Evolutionary conservation across 2,797 vertebrate species (phyloP).

Genomic region (Momotus momota): DNA sequence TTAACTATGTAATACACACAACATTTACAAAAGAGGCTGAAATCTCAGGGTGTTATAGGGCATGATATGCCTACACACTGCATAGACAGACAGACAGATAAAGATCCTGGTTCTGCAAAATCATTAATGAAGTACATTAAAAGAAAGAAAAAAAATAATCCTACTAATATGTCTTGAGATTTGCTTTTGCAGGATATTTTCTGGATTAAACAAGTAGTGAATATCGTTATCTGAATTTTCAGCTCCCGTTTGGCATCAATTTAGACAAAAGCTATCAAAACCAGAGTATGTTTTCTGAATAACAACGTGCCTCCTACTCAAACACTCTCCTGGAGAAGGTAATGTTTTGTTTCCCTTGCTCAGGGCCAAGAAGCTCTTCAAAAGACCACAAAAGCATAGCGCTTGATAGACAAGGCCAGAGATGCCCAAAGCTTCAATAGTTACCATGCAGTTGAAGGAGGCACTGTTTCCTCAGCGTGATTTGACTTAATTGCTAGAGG

Average conservation of each 20-base stretch:
- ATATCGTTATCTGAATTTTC: background rate
- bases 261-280: background rate
- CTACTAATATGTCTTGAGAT: background rate
- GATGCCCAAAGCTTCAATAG: background rate
- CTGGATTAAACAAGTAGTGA: background rate
- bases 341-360: background rate
- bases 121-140: background rate
- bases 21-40: background rate
- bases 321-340: background rate
- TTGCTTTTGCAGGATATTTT: background rate
- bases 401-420: background rate
- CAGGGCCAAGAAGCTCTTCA: background rate
- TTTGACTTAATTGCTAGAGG: background rate
- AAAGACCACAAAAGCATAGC: background rate
- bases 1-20: background rate
- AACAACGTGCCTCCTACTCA: background rate
- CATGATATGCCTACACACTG: background rate
- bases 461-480: background rate
- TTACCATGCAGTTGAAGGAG: background rate
- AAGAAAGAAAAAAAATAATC: background rate
- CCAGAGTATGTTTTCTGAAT: background rate
- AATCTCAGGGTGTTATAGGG: background rate
- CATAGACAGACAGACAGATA: background rate
- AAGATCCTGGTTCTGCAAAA: background rate
- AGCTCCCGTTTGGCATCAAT: background rate